Base-by-base conservation (phyloP, 2,797 vertebrate species). In the Aulostomus chinensis region DNA sequence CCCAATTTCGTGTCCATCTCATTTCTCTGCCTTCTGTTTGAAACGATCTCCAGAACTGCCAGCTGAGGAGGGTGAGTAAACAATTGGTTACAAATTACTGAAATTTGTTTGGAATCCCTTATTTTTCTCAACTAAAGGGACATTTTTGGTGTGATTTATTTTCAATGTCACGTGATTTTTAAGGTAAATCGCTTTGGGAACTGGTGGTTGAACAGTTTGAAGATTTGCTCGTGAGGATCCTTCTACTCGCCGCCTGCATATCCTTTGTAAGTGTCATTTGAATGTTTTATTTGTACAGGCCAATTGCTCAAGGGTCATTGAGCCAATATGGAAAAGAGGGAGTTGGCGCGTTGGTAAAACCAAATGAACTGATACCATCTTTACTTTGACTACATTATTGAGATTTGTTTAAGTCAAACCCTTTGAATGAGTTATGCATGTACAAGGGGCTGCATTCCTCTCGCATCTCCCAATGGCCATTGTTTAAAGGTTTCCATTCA, bases 191-290 rank as follows among this genome's bases (percentile, higher is more conserved):
- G 29, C 91, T 99, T 73, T 94, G 96, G 80, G 94, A 94, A 58
- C 92, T 99, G 67, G 96, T 99, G 76, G 64, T 98, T 48, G 97
- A 99, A 69, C 97, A 99, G 66, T 99, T 99, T 85, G 97, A 99
- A 92, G 97, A 99, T 77, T 87, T 99, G 58, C 88, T 99, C 73
- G 97, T 99, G 86, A 93, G 97, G 89, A 99, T 99, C 90, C 93
- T 99, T 77, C 90, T 99, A 73, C 83, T 99, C 67, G 97, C 97
- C 52, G 97, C 97, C 52, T 98, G 96, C 87, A 99, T 99, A 92
- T 99, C 97, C 50, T 99, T 99, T 85, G 97, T 99, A 92, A 99
- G 97, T 99, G 95, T 83, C 12, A 40, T 10, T 9, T 12, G 4
- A 12, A 2, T 40, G 50, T 26, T 13, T 46, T 10, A 33, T 1